Percentiles rank a stretch among this genome's conserved stretches.
phyloP scores from a whole-genome alignment of 2,888 invertebrate genomes.

The Scaptomyza parva region DNA sequence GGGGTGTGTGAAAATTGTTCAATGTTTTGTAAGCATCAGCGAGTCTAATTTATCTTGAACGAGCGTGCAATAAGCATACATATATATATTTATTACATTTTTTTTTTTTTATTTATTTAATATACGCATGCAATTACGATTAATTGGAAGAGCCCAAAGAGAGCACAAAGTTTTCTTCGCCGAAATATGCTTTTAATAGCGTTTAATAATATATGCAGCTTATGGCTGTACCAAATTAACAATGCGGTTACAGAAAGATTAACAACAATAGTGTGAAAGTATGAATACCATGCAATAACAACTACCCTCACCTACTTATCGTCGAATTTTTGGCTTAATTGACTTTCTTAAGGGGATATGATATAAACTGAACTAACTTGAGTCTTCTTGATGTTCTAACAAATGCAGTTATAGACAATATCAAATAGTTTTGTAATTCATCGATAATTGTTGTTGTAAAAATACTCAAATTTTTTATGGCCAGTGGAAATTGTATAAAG shows the following conservation, averaged over 20 bases:
- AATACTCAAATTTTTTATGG: slow-evolving; percentile 33
- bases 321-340: slow-evolving; percentile 20
- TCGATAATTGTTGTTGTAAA: slow-evolving; percentile 2
- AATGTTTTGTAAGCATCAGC: slow-evolving; percentile 59
- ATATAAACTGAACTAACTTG: too few relatives aligned
- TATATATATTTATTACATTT: slow-evolving; percentile 41
- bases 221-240: too few relatives aligned
- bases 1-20: slow-evolving; percentile 62
- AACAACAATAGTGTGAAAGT: too few relatives aligned
- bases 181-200: slow-evolving; percentile 20
- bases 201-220: slow-evolving; percentile 38
- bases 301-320: too few relatives aligned
- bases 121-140: slow-evolving; percentile 37
- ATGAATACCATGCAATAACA: too few relatives aligned
- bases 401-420: neutral
- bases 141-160: slow-evolving; percentile 3
- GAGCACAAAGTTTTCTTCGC: slow-evolving; percentile 17
- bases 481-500: slow-evolving; percentile 14
- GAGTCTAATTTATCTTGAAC: slow-evolving; percentile 43
- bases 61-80: slow-evolving; percentile 11
- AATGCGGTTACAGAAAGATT: too few relatives aligned
- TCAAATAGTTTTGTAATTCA: neutral
- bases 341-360: slow-evolving; percentile 3
- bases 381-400: too few relatives aligned
- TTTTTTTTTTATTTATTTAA: too few relatives aligned